Conservation (phyloP, 2,888 invertebrate species). For the Helicoverpa assulta region DNA sequence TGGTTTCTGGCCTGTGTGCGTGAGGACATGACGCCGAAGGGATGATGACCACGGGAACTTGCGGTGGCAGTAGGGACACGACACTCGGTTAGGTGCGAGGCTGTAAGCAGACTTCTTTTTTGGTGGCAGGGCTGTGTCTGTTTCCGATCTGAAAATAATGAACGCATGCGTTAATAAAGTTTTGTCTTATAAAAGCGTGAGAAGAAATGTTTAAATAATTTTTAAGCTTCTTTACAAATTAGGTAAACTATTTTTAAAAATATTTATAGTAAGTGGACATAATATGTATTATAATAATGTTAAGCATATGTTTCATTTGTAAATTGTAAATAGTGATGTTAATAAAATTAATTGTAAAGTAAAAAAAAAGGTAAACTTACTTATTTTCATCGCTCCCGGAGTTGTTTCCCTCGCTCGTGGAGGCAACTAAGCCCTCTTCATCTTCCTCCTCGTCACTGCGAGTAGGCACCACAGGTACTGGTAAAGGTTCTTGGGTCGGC, state of each 20-base stretch:
- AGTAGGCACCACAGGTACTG: slow-evolving; percentile 92
- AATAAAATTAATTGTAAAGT: too few relatives aligned
- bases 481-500: slow-evolving; percentile 93
- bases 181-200: neutral
- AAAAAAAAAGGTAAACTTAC: slow-evolving; percentile 80
- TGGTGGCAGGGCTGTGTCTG: slow-evolving; percentile 90
- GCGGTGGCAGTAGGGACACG: slow-evolving; percentile 97
- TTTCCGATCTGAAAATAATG: slow-evolving; percentile 91
- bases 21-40: slow-evolving; percentile 97
- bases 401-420: slow-evolving; percentile 95
- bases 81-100: slow-evolving; percentile 97
- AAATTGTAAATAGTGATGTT: too few relatives aligned
- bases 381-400: slow-evolving; percentile 95
- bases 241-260: too few relatives aligned
- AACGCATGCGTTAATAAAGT: slow-evolving; percentile 6
- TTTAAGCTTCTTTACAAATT: too few relatives aligned
- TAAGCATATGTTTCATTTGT: too few relatives aligned
- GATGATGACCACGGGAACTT: slow-evolving; percentile 99
- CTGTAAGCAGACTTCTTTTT: slow-evolving; percentile 99
- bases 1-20: slow-evolving; percentile 99
- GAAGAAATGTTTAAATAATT: neutral
- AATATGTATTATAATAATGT: too few relatives aligned
- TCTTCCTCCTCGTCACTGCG: slow-evolving; percentile 92
- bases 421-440: slow-evolving; percentile 95
- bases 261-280: too few relatives aligned